Evolutionary conservation across 2,888 invertebrate species (phyloP), one percentile per base, ranked within the genome.

Genomic region (Harpalus rubripes): DNA sequence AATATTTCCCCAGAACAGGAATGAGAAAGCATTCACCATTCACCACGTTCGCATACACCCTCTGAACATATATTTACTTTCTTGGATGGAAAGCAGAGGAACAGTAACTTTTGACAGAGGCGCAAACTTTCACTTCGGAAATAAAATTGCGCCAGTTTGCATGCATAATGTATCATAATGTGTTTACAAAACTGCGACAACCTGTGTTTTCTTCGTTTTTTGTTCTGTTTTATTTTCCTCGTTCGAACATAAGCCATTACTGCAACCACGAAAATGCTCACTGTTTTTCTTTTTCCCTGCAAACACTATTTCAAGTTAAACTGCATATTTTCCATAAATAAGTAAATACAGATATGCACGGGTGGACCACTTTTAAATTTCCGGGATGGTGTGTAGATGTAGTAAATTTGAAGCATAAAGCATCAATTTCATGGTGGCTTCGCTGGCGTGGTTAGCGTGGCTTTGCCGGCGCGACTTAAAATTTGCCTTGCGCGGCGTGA

Each of bases 91-190:
- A 52, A 10, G 15, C 22, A 44, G 39, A 26, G 26, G 68, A 18
- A 32, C 72, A 72, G 84, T 76, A 84, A 84, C 84, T 84, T 84
- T 84, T 84, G 84, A 84, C 84, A 84, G 78, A 74, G 84, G 84
- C 76, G 84, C 78, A 84, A 84, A 84, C 84, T 84, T 84, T 84
- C 78, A 78, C 84, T 84, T 65, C 61, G 84, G 56, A 83, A 84
- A 84, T 84, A 80, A 85, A 85, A 85, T 80, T 85, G 85, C 80
- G 58, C 85, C 80, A 85, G 85, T 85, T 80, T 80, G 85, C 85
- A 85, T 85, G 85, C 85, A 85, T 85, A 85, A 85, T 85, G 85
- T 85, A 85, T 80, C 79, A 85, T 85, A 85, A 85, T 85, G 85
- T 85, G 85, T 85, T 85, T 85, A 85, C 85, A 85, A 85, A 85